Base-by-base conservation (phyloP, 2,113 vertebrate species). In the Hippocampus zosterae region DNA sequence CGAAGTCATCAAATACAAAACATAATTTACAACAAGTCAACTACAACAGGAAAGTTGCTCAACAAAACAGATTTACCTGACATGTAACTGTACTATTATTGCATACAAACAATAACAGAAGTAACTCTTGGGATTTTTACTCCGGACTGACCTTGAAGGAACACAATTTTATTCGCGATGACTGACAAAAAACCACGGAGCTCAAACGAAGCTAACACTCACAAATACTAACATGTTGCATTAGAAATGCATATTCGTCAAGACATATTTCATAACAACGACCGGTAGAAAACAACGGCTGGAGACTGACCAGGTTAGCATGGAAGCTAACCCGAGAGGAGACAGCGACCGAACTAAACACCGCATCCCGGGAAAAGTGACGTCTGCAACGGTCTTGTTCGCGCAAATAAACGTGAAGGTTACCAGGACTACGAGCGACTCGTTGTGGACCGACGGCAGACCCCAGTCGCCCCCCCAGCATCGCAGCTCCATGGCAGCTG, bases 401-500 rank as follows among this genome's bases (percentile, higher is more conserved):
- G 18, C 2, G 52, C 29, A 56, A 68, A 55, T 52, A 23, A 68
- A 25, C 29, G 18, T 40, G 19, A 56, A 37, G 16, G 37, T 95
- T 94, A 98, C 97, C 96, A 97, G 89, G 25, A 98, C 94, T 68
- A 94, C 88, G 25, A 98, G 90, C 16, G 92, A 95, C 78, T 98
- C 95, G 60, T 92, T 92, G 88, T 98, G 96, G 7, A 98, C 90
- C 13, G 97, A 98, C 2, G 96, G 97, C 67, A 98, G 85, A 63
- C 94, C 95, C 97, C 96, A 98, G 55, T 89, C 97, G 57, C 91
- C 94, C 73, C 94, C 95, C 97, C 96, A 98, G 88, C 95, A 98
- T 71, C 91, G 92, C 80, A 98, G 92, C 86, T 96, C 94, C 93
- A 96, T 94, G 93, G 94, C 86, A 72, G 94, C 89, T 88, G 95